Evolutionary conservation across 2,888 invertebrate genomes (phyloP).

Genomic region (Himalopsyche anomala): DNA sequence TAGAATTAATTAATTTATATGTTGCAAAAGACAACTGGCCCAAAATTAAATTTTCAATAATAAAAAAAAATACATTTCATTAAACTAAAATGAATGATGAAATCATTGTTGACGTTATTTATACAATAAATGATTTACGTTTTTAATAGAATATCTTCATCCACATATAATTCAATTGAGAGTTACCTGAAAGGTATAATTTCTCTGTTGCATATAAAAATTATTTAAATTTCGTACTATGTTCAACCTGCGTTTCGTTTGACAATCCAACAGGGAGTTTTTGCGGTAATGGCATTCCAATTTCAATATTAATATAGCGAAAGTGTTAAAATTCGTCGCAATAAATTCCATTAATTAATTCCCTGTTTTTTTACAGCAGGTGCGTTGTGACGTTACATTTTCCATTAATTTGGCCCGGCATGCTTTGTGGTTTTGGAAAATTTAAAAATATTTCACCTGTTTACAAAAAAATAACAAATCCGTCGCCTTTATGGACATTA

Average conservation of each 20-base stretch:
- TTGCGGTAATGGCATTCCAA: not conserved
- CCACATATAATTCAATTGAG: too few relatives aligned
- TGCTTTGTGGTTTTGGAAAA: constrained; percentile 25
- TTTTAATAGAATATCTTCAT: too few relatives aligned
- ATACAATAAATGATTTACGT: too few relatives aligned
- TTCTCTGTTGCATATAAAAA: too few relatives aligned
- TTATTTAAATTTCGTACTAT: too few relatives aligned
- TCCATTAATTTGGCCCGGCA: constrained; percentile 22
- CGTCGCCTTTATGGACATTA: not conserved
- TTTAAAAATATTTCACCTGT: not conserved
- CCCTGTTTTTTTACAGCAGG: constrained; percentile 37
- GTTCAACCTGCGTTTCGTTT: not conserved
- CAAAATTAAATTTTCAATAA: too few relatives aligned
- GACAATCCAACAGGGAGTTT: constrained; percentile 19
- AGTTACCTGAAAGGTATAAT: too few relatives aligned
- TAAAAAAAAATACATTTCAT: too few relatives aligned
- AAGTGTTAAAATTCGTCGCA: constrained; percentile 32
- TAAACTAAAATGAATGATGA: too few relatives aligned
- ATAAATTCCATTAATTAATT: constrained; percentile 32
- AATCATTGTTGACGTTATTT: too few relatives aligned
- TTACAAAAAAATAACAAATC: constrained; percentile 3
- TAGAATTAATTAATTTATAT: too few relatives aligned
- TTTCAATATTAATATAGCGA: constrained; percentile 24
- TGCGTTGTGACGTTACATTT: constrained; percentile 19
- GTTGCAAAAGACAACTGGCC: too few relatives aligned